These are phyloP conservation scores for Tenrec ecaudatus DNA, from an alignment of 2,113 vertebrate genomes.

Conservation along the genomic window DNA sequence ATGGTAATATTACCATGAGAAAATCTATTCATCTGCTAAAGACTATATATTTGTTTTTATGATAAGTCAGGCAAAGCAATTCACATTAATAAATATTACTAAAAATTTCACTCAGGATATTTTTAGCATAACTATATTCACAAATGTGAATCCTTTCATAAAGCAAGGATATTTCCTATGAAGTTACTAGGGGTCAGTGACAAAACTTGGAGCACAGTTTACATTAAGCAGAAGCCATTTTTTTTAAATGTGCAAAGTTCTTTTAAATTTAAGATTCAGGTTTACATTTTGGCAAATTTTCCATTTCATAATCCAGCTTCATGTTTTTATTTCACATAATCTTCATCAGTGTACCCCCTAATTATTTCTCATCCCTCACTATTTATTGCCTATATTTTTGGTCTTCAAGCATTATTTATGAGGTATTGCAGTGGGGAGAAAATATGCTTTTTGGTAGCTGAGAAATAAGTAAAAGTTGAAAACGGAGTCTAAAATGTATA, in stretches of 20 bases:
- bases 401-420: neutral
- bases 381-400: neutral
- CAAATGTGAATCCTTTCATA: neutral
- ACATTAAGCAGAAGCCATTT: neutral
- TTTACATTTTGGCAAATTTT: slow-evolving; percentile 38
- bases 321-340: neutral
- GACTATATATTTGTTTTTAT: slow-evolving; percentile 21
- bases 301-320: neutral
- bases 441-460: neutral
- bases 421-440: slow-evolving; percentile 2
- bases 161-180: slow-evolving; percentile 11
- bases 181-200: slow-evolving; percentile 18
- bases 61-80: neutral
- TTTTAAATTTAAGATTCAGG: slow-evolving; percentile 2
- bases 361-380: neutral
- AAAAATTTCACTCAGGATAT: neutral
- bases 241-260: neutral
- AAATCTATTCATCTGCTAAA: slow-evolving; percentile 6
- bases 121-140: slow-evolving; percentile 32
- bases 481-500: neutral
- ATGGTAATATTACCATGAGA: neutral
- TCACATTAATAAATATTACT: slow-evolving; percentile 24
- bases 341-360: neutral
- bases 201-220: slow-evolving; percentile 29
- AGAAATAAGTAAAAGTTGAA: neutral